A percentile compares a stretch with the other conserved stretches of the same genome.
These are phyloP conservation scores for Crax fasciolata DNA, from an alignment of 2,797 vertebrate genomes.

Conservation along the genomic window DNA sequence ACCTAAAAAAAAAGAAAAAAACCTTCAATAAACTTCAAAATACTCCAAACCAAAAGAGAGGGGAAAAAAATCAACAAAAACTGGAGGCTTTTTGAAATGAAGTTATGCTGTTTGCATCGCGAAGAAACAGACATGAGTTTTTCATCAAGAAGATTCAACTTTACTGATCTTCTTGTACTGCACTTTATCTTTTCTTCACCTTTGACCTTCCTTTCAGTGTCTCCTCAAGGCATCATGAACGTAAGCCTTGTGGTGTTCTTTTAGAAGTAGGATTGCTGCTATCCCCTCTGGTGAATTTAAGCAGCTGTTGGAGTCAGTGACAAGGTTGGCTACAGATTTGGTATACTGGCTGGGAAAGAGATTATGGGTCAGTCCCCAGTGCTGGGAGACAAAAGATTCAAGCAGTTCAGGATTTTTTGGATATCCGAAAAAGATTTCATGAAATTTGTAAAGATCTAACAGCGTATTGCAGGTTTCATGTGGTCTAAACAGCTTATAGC, in stretches of 20 bases:
- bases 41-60: conserved; percentile 76
- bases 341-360: conserved; percentile 95
- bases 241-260: conserved; percentile 94
- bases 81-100: conserved; percentile 80
- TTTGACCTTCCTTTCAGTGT: conserved; percentile 94
- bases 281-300: conserved; percentile 91
- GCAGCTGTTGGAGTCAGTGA: conserved; percentile 91
- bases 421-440: conserved; percentile 90
- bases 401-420: conserved; percentile 90
- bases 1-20: conserved; percentile 88
- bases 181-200: conserved; percentile 97
- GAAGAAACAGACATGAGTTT: conserved; percentile 88
- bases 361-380: conserved; percentile 90
- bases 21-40: conserved; percentile 81
- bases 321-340: conserved; percentile 92
- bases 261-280: conserved; percentile 92
- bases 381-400: conserved; percentile 90
- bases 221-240: conserved; percentile 90
- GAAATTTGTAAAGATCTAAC: conserved; percentile 90
- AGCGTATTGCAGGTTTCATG: conserved; percentile 83
- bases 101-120: conserved; percentile 82
- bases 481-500: conserved; percentile 85
- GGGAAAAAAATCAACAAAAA: conserved; percentile 71
- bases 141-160: conserved; percentile 87
- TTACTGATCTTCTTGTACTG: conserved; percentile 96